These are phyloP conservation scores for Seriola rivoliana DNA, from an alignment of 2,113 vertebrate genomes.

Conservation along the genomic window DNA sequence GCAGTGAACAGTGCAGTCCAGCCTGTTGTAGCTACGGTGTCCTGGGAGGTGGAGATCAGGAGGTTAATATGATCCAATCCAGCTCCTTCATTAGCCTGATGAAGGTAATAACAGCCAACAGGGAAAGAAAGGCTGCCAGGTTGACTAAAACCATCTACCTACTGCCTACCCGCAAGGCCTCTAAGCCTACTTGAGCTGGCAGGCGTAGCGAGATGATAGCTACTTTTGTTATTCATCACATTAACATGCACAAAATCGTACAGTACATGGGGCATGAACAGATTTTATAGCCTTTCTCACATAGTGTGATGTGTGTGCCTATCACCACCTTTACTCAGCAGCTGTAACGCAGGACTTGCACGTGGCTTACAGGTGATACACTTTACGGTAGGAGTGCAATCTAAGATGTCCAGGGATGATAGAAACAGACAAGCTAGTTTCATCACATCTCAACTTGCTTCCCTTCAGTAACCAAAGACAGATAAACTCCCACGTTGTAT, in stretches of 20 bases:
- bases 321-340: background rate
- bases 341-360: background rate
- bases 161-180: slow-evolving; percentile 23
- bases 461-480: background rate
- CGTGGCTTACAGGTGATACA: background rate
- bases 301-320: background rate
- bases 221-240: slow-evolving; percentile 20
- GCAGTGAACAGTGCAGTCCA: slow-evolving; percentile 53
- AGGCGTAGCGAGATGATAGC: background rate
- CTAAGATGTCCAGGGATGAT: background rate
- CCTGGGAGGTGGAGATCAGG: slow-evolving; percentile 75
- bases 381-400: background rate
- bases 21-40: slow-evolving; percentile 65
- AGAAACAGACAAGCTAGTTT: slow-evolving; percentile 5
- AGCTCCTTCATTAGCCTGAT: slow-evolving; percentile 80
- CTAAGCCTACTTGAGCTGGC: slow-evolving; percentile 31
- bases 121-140: slow-evolving; percentile 52
- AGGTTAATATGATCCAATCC: slow-evolving; percentile 82
- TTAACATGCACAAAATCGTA: background rate
- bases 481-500: background rate
- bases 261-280: background rate
- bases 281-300: background rate
- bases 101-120: slow-evolving; percentile 72
- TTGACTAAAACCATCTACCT: slow-evolving; percentile 55
- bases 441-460: background rate